Evolutionary conservation across 2,113 vertebrate genomes (phyloP), one percentile per base, ranked within the genome.

Genomic region (Tretioscincus oriximinensis): DNA sequence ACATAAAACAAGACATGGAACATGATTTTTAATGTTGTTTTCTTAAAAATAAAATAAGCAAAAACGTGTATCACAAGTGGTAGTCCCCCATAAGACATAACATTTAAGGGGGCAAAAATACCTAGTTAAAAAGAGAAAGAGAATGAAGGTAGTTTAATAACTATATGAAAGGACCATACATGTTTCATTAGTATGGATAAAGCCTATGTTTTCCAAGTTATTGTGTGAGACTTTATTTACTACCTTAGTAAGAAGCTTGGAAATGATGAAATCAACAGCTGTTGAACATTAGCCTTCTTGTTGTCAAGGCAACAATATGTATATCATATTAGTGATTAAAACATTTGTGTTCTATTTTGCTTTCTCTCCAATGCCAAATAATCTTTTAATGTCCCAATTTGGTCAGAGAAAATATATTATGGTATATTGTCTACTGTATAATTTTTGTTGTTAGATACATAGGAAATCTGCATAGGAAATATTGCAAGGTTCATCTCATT

Each of bases 291-390:
- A 91, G 88, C 81, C 14, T 49, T 79, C 26, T 87, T 9, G 93
- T 95, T 93, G 93, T 86, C 94, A 93, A 87, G 94, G 89, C 85
- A 93, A 95, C 93, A 0, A 73, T 0, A 29, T 91, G 78, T 67
- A 81, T 87, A 89, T 35, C 66, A 75, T 7, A 85, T 73, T 86
- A 10, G 1, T 73, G 77, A 88, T 78, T 61, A 1, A 0, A 78
- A 85, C 89, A 86, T 49, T 87, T 85, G 80, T 3, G 65, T 92
- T 76, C 74, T 74, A 70, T 70, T 85, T 77, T 84, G 47, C 65
- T 72, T 80, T 28, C 54, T 66, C 81, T 28, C 74, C 24, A 58
- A 18, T 58, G 54, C 47, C 28, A 54, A n/a, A 28, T 4, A 16
- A 26, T 3, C 80, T 83, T 61, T 47, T 76, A 82, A 81, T 79